These are phyloP conservation scores for Atlantisia rogersi DNA, from an alignment of 2,113 vertebrate species.

Conservation along the genomic window DNA sequence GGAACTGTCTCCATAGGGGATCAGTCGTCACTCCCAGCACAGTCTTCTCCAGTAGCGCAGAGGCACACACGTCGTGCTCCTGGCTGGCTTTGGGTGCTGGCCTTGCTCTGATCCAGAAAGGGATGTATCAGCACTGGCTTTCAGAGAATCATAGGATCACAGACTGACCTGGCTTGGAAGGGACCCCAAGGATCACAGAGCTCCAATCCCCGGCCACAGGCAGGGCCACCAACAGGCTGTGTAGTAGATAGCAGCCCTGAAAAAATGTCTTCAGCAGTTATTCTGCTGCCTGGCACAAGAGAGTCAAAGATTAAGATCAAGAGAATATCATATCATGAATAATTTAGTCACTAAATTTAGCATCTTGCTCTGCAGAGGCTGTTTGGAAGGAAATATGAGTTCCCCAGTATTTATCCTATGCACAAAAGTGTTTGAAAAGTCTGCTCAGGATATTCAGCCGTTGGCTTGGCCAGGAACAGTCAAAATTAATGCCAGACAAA, in stretches of 20 bases:
- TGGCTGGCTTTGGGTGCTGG: neutral
- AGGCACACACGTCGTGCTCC: neutral
- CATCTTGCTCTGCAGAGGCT: neutral
- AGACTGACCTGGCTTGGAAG: too few relatives aligned
- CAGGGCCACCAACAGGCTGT: too few relatives aligned
- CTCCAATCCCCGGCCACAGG: too few relatives aligned
- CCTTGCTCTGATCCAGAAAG: neutral
- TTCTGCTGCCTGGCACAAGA: constrained; percentile 8
- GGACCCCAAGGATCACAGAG: too few relatives aligned
- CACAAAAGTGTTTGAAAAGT: neutral
- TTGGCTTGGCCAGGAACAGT: neutral
- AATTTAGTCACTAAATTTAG: constrained; percentile 47
- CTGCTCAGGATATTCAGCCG: neutral
- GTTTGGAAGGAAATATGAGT: neutral
- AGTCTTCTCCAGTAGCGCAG: neutral
- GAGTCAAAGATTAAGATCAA: constrained; percentile 53
- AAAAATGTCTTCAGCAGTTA: neutral
- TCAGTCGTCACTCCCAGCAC: neutral
- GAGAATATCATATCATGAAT: constrained; percentile 41
- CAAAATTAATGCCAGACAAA: neutral
- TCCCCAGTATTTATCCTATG: neutral
- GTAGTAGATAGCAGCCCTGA: neutral
- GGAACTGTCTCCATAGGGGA: neutral
- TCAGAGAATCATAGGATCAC: neutral
- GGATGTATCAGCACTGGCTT: neutral